A percentile compares a stretch with the other conserved stretches of the same genome.
Evolutionary conservation across 2,113 vertebrate species (phyloP).

Genomic region (Cyprinus carpio): DNA sequence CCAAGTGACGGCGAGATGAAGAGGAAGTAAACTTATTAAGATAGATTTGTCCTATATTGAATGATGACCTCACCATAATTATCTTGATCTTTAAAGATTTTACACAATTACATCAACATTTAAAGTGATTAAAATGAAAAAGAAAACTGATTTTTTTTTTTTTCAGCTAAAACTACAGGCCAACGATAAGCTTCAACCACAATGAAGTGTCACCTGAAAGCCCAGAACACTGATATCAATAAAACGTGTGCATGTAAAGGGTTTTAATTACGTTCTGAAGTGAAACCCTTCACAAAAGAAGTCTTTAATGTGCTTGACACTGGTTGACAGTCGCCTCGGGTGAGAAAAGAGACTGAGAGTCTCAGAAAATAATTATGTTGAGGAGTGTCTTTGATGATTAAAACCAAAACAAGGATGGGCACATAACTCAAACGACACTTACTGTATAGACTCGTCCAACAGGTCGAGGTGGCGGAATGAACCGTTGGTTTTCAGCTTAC

Average conservation of each 20-base stretch:
- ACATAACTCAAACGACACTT: constrained; percentile 21
- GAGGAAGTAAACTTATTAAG: background rate
- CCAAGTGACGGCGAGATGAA: background rate
- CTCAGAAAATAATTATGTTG: constrained; percentile 65
- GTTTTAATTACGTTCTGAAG: background rate
- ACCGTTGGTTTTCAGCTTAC: constrained; percentile 32
- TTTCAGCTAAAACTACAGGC: too few species aligned
- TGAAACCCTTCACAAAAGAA: background rate
- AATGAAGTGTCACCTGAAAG: background rate
- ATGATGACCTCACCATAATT: background rate
- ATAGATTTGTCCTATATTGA: background rate
- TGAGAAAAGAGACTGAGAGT: background rate
- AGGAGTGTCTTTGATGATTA: constrained; percentile 58
- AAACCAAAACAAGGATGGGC: constrained; percentile 53
- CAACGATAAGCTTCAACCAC: background rate
- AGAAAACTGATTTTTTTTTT: too few species aligned
- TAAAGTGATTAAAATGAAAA: too few species aligned
- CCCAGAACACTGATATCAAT: background rate
- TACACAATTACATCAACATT: too few species aligned
- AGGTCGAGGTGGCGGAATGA: background rate
- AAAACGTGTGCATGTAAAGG: background rate
- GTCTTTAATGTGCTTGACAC: background rate
- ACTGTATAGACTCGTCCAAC: constrained; percentile 46
- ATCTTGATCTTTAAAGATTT: background rate
- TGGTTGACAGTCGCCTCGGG: constrained; percentile 11